Percentiles rank a stretch among this genome's conserved stretches.
Evolutionary conservation across 2,888 invertebrate species (phyloP).

Genomic region (Parapristionchus giblindavisi): DNA sequence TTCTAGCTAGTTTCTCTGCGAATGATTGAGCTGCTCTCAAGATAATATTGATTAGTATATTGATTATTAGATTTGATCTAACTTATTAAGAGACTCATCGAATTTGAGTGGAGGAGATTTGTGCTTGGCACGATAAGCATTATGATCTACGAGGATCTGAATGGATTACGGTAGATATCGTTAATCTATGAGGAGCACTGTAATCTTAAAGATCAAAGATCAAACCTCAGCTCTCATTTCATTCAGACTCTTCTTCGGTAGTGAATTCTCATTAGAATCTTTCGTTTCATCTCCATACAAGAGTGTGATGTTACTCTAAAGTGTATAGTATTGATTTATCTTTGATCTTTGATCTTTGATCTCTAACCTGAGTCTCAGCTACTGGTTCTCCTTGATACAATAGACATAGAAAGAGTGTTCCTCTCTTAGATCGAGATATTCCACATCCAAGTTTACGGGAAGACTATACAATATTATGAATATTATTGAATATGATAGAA

Average conservation of each 20-base stretch:
- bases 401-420: conserved; percentile 34
- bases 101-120: conserved; percentile 6
- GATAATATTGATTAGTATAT: background rate
- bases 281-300: background rate
- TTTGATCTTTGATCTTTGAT: too few species aligned
- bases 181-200: background rate
- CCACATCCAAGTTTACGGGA: background rate
- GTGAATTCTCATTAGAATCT: background rate
- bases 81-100: conserved; percentile 22
- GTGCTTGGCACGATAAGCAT: conserved; percentile 20
- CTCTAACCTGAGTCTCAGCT: conserved; percentile 11
- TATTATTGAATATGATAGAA: background rate
- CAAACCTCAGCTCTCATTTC: conserved; percentile 17
- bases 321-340: too few species aligned
- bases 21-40: conserved; percentile 20
- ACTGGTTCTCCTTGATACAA: conserved; percentile 6
- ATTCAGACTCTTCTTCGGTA: conserved; percentile 1
- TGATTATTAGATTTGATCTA: background rate
- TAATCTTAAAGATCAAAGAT: conserved; percentile 1
- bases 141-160: conserved; percentile 27
- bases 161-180: background rate
- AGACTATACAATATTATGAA: background rate
- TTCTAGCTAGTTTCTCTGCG: conserved; percentile 14
- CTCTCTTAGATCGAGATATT: conserved; percentile 18
- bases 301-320: conserved; percentile 16